phyloP scores from a whole-genome alignment of 2,888 invertebrate species.

The Drosophila dives region DNA sequence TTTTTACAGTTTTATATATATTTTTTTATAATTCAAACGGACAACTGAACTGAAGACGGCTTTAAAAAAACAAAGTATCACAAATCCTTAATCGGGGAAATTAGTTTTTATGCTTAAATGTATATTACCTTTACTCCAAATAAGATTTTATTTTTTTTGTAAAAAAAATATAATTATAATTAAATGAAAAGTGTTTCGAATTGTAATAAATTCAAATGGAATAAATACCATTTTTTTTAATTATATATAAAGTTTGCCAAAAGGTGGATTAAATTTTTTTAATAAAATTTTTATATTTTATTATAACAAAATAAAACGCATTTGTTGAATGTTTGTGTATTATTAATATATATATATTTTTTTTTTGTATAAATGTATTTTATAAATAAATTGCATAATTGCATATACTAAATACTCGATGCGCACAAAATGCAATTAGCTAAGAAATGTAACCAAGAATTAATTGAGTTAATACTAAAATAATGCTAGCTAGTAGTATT shows the following conservation, averaged over 20 bases:
- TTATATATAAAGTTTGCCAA: neutral
- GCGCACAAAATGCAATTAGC: slow-evolving; percentile 41
- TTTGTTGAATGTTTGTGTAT: neutral
- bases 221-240: neutral
- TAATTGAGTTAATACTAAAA: slow-evolving; percentile 25
- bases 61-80: neutral
- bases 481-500: slow-evolving; percentile 11
- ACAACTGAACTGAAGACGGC: neutral
- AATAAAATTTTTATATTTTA: neutral
- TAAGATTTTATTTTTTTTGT: neutral
- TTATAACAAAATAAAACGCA: slow-evolving; percentile 2
- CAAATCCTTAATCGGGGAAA: neutral
- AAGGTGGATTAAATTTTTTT: neutral
- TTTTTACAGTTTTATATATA: neutral
- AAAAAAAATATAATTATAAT: neutral
- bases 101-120: neutral
- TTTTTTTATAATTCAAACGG: neutral
- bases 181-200: neutral
- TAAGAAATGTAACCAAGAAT: slow-evolving; percentile 31
- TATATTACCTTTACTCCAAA: neutral
- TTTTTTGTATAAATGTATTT: slow-evolving; percentile 18
- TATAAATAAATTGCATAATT: slow-evolving; percentile 41
- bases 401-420: slow-evolving; percentile 36
- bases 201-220: neutral
- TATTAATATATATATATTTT: slow-evolving; percentile 20